A percentile compares a stretch with the other conserved stretches of the same genome.
Evolutionary conservation across 2,888 invertebrate genomes (phyloP).

Genomic region (Nesidiocoris tenuis): DNA sequence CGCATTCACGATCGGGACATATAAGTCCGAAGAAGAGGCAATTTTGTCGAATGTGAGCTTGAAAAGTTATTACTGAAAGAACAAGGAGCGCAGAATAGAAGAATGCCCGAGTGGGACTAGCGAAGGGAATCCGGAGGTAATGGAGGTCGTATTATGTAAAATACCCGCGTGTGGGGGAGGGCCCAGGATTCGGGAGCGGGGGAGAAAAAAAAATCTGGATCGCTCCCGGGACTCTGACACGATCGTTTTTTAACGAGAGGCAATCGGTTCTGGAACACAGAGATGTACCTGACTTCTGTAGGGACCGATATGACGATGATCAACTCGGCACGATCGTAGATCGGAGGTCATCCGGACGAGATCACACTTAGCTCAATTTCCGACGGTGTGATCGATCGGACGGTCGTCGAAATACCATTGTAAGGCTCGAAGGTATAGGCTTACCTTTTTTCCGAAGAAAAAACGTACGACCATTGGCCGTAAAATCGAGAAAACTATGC

Average conservation of each 20-base stretch:
- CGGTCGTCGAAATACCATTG: too few species aligned
- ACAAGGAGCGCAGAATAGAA: neutral
- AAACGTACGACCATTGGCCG: too few species aligned
- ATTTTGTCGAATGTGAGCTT: slow-evolving; percentile 27
- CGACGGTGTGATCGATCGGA: too few species aligned
- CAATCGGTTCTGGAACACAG: neutral
- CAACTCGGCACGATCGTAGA: neutral
- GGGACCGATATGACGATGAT: neutral
- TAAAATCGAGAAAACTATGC: too few species aligned
- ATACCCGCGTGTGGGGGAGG: slow-evolving; percentile 39
- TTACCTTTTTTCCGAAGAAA: too few species aligned
- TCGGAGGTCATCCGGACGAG: neutral
- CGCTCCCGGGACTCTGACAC: slow-evolving; percentile 24
- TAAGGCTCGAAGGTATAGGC: too few species aligned
- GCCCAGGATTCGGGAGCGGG: neutral
- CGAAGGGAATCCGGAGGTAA: slow-evolving; percentile 4
- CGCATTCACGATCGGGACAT: slow-evolving; percentile 44
- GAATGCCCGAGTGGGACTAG: neutral
- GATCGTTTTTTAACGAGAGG: slow-evolving; percentile 21
- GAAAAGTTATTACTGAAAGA: slow-evolving; percentile 30
- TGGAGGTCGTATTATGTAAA: slow-evolving; percentile 34
- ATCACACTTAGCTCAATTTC: neutral
- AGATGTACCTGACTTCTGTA: neutral
- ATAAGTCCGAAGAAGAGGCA: slow-evolving; percentile 34
- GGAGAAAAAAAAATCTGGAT: slow-evolving; percentile 26